These are phyloP conservation scores for Daphoenositta chrysoptera DNA, from an alignment of 2,113 vertebrate species.

Conservation along the genomic window DNA sequence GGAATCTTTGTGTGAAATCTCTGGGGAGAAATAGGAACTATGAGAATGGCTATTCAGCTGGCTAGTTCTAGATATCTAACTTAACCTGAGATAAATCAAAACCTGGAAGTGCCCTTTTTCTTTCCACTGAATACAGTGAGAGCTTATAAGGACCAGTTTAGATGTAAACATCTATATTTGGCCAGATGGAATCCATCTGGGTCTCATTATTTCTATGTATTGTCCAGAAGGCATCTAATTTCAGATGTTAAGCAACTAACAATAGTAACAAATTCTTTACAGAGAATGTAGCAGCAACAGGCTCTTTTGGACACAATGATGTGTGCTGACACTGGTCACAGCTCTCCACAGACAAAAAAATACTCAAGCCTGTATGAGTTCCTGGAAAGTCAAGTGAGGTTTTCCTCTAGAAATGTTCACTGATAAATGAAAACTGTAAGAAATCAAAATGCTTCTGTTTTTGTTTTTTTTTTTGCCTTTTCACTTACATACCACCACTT, in stretches of 20 bases:
- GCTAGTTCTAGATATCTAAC: background rate
- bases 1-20: background rate
- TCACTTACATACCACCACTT: background rate
- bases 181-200: slow-evolving; percentile 12
- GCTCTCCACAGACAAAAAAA: background rate
- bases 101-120: background rate
- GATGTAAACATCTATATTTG: slow-evolving; percentile 46
- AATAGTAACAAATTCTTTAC: slow-evolving; percentile 38
- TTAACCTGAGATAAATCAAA: background rate
- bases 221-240: slow-evolving; percentile 42
- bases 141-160: background rate
- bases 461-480: background rate
- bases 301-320: background rate
- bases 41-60: background rate
- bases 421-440: background rate
- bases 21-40: background rate
- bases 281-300: background rate
- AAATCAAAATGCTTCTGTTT: background rate
- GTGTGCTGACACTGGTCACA: background rate
- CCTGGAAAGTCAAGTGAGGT: background rate
- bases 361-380: background rate
- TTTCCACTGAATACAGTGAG: background rate
- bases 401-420: background rate
- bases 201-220: slow-evolving; percentile 8
- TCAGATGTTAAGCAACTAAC: slow-evolving; percentile 35